Conservation (phyloP, 2,797 vertebrate species). For the Heterohyrax brucei region DNA sequence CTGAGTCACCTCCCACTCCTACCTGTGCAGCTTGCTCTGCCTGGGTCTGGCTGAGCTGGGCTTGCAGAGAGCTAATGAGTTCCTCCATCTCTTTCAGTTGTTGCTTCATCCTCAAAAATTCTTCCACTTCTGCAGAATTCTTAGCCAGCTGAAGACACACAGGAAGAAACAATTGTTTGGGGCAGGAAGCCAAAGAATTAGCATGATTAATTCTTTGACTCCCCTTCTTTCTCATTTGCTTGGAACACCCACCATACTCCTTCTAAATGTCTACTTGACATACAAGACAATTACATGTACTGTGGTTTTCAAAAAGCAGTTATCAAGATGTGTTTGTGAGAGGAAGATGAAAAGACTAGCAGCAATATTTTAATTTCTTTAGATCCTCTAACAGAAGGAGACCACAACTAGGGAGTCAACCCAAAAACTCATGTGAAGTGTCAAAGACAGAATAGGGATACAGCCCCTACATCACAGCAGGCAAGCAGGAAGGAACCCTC, state of each 20-base stretch:
- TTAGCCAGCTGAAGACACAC: conserved; percentile 80
- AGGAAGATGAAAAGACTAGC: conserved; percentile 1
- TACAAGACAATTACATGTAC: conserved; percentile 47
- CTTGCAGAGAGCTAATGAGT: conserved; percentile 88
- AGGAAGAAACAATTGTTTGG: background rate
- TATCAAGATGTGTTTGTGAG: conserved; percentile 55
- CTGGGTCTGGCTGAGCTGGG: conserved; percentile 93
- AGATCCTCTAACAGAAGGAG: background rate
- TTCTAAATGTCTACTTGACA: conserved; percentile 21
- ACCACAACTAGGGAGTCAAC: conserved; percentile 37
- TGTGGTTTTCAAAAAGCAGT: conserved; percentile 39
- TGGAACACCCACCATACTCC: conserved; percentile 19
- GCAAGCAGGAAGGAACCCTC: background rate
- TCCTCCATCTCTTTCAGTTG: conserved; percentile 92
- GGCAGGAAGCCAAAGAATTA: conserved; percentile 68
- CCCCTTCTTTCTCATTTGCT: conserved; percentile 14
- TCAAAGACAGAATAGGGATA: background rate
- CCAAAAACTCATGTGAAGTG: background rate
- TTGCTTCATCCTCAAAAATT: conserved; percentile 90
- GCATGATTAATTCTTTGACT: conserved; percentile 1
- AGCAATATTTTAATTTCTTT: conserved; percentile 26
- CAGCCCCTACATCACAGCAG: background rate
- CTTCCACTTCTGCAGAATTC: conserved; percentile 90
- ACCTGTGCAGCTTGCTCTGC: conserved; percentile 93
- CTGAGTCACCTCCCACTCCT: background rate